phyloP scores from a whole-genome alignment of 2,113 vertebrate species.

The Hemicordylus capensis region DNA sequence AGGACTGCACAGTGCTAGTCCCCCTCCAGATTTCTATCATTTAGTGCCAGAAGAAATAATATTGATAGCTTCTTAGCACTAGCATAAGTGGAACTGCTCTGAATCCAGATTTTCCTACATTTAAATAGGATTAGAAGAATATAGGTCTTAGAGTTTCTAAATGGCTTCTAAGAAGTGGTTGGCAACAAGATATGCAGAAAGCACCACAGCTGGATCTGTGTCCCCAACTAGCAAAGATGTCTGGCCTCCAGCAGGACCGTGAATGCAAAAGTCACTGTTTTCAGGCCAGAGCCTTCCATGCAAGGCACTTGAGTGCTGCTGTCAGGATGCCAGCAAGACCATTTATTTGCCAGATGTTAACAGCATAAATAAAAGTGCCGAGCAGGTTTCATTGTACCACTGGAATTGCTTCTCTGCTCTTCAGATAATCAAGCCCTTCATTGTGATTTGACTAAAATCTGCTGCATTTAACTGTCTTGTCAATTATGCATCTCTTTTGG shows the following conservation, averaged over 20 bases:
- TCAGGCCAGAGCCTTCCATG: not conserved
- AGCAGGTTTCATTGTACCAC: not conserved
- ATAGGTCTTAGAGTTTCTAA: not conserved
- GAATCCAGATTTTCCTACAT: not conserved
- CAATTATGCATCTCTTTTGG: constrained; percentile 29
- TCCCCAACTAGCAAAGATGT: not conserved
- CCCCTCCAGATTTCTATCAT: not conserved
- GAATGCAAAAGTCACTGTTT: constrained; percentile 4
- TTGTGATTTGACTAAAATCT: constrained; percentile 29
- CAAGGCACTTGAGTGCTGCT: not conserved
- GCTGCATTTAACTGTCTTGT: constrained; percentile 32
- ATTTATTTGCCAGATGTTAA: constrained; percentile 39
- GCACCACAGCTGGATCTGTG: rapidly evolving
- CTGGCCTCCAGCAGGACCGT: not conserved
- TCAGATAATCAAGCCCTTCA: constrained; percentile 37
- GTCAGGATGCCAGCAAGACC: constrained; percentile 1
- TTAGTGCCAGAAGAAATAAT: not conserved
- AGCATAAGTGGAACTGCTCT: not conserved
- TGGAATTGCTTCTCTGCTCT: constrained; percentile 15
- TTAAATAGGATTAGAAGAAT: not conserved
- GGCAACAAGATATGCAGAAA: constrained; percentile 4
- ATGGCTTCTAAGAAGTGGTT: constrained; percentile 7
- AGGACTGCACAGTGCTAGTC: not conserved
- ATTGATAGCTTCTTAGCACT: not conserved
- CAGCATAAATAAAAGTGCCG: constrained; percentile 1